These are phyloP conservation scores for Zophobas atratus DNA, from an alignment of 1,140 invertebrate species.

Conservation along the genomic window DNA sequence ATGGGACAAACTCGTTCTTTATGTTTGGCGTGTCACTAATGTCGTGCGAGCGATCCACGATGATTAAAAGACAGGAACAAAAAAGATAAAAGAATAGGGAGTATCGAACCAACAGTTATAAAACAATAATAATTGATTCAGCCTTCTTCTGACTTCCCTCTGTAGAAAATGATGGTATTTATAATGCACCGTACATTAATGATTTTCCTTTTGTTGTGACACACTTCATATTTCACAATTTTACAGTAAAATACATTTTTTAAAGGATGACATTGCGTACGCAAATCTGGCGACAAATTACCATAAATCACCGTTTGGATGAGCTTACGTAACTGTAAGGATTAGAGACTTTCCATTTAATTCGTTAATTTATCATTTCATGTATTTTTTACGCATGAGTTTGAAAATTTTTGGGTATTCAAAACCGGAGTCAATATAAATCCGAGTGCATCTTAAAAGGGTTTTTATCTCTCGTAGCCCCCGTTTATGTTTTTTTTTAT, in stretches of 20 bases:
- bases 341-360: too few species aligned
- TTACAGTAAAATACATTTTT: not conserved
- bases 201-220: not conserved
- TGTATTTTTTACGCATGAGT: too few species aligned
- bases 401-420: too few species aligned
- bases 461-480: too few species aligned
- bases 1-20: not conserved
- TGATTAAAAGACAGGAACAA: constrained; percentile 9
- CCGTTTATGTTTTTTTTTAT: too few species aligned
- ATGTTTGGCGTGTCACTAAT: constrained; percentile 13
- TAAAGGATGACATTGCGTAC: too few species aligned
- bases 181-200: not conserved
- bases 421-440: too few species aligned
- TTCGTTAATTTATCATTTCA: too few species aligned
- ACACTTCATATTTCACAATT: not conserved
- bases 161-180: not conserved
- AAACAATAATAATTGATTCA: constrained; percentile 32
- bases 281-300: too few species aligned
- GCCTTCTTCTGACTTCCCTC: constrained; percentile 12
- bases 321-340: too few species aligned
- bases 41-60: constrained; percentile 3
- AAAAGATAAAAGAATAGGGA: not conserved
- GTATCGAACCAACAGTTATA: constrained; percentile 23
- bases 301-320: too few species aligned
- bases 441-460: too few species aligned